Evolutionary conservation across 2,797 vertebrate genomes (phyloP).

Genomic region (Adelosebastes latens): DNA sequence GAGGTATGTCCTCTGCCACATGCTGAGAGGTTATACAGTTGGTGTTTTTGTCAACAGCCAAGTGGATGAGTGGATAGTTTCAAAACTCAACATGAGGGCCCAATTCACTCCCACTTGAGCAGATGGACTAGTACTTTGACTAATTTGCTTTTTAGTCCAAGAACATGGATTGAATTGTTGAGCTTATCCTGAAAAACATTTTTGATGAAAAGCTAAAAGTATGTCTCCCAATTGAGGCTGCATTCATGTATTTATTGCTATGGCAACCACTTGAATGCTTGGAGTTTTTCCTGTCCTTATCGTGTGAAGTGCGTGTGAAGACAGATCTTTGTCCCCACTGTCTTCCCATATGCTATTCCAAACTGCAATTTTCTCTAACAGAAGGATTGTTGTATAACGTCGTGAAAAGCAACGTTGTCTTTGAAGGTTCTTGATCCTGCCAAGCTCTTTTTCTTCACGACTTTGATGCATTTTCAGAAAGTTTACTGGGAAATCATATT

Average conservation of each 20-base stretch:
- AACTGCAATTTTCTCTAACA: not conserved
- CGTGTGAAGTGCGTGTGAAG: not conserved
- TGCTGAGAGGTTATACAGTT: not conserved
- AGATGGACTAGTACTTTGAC: constrained; percentile 25
- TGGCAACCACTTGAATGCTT: not conserved
- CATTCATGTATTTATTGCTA: not conserved
- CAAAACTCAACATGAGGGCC: constrained; percentile 3
- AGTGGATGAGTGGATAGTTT: constrained; percentile 3
- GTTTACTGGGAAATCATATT: constrained; percentile 33
- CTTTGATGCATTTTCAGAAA: constrained; percentile 27
- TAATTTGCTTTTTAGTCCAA: constrained; percentile 34
- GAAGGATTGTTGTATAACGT: not conserved
- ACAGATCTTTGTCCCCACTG: not conserved
- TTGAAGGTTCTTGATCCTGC: not conserved
- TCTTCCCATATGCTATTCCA: not conserved
- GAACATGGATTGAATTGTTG: constrained; percentile 10
- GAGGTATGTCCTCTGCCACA: not conserved
- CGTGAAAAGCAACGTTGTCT: not conserved
- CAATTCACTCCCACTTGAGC: constrained; percentile 31
- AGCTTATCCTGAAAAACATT: not conserved
- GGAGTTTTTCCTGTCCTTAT: not conserved
- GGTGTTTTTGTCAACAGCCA: not conserved
- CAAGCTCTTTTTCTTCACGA: not conserved
- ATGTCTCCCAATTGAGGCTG: not conserved
- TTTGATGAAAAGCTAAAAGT: not conserved